These are phyloP conservation scores for Cavia aperea DNA, from an alignment of 2,113 vertebrate species.

Conservation along the genomic window DNA sequence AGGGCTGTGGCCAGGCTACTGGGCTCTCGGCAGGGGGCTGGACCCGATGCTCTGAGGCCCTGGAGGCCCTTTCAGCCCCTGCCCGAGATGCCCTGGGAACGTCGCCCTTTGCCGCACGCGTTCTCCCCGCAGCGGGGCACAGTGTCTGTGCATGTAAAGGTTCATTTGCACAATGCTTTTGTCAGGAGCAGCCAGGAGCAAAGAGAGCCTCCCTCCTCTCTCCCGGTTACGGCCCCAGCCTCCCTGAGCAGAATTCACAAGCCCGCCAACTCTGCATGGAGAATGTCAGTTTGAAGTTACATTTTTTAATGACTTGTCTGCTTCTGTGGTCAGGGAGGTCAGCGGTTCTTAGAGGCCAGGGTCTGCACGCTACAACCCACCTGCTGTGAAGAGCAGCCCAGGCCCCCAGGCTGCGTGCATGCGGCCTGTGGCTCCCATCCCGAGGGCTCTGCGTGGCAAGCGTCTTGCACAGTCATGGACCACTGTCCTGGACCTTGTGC, in stretches of 20 bases:
- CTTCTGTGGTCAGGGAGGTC: constrained; percentile 76
- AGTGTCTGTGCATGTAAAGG: constrained; percentile 99
- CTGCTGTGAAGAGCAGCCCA: constrained; percentile 61
- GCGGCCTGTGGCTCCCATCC: neutral
- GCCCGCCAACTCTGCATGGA: constrained; percentile 76
- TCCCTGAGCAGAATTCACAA: constrained; percentile 79
- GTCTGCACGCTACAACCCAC: constrained; percentile 59
- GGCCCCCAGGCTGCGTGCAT: constrained; percentile 33
- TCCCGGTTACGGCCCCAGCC: constrained; percentile 81
- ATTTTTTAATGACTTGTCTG: constrained; percentile 77
- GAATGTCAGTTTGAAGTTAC: constrained; percentile 77
- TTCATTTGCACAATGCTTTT: constrained; percentile 99
- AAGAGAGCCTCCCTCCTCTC: constrained; percentile 78
- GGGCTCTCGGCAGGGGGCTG: constrained; percentile 90
- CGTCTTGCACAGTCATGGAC: accelerated
- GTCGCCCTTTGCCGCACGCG: constrained; percentile 91
- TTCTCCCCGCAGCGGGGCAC: constrained; percentile 93
- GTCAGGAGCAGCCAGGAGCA: constrained; percentile 87
- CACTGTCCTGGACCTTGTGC: neutral
- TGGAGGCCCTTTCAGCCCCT: constrained; percentile 98
- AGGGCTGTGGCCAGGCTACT: constrained; percentile 80
- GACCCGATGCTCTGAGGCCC: constrained; percentile 88
- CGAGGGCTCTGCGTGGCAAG: accelerated
- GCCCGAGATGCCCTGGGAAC: constrained; percentile 93
- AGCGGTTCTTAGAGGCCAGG: constrained; percentile 74